Base-by-base conservation (phyloP, 2,113 vertebrate genomes). In the Naja naja region DNA sequence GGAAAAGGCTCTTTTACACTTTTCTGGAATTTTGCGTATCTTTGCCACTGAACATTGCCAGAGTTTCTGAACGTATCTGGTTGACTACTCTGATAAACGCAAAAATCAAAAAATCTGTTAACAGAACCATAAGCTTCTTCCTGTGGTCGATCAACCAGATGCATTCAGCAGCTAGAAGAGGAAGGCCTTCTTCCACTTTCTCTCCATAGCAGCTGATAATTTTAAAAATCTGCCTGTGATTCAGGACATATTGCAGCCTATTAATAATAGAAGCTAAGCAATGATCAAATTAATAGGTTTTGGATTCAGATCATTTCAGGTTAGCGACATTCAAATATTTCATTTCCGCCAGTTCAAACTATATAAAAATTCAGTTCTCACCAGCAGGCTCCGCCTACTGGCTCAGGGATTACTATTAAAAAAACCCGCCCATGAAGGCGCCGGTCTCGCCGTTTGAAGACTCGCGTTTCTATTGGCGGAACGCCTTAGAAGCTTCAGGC, bases 401-500 rank as follows among this genome's bases (percentile, higher is more conserved):
- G 64, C 34, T 39, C 34, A 3, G 7, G 18, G 16, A 81, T 34
- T 10, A 23, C 16, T 5, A 16, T 69, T 30, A 3, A 81, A 20
- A 81, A 81, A 39, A 6, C 18, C 74, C 34, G 74, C 34, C 74
- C 74, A 9, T 39, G 18, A 3, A 81, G 25, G 20, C 18, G 18
- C 74, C 18, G 74, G 2, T 81, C 34, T 52, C 43, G 86, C 27
- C 86, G 86, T 87, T 52, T 87, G 86, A 47, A 52, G 14, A 30
- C 45, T 81, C 74, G 45, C 25, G 14, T 43, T 87, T 30, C 69
- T 22, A 25, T 85, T 74, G 34, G 39, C 16, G 14, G 43, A 25
- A 89, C n/a, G 87, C 4, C 27, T 0, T 0, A 0, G 0, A 69
- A 0, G 18, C 1, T 0, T 0, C 81, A 60, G 0, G 1, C 0